Percentiles rank a stretch among this genome's conserved stretches.
These are phyloP conservation scores for Vollenhovia emeryi DNA, from an alignment of 1,140 invertebrate species.

Conservation along the genomic window DNA sequence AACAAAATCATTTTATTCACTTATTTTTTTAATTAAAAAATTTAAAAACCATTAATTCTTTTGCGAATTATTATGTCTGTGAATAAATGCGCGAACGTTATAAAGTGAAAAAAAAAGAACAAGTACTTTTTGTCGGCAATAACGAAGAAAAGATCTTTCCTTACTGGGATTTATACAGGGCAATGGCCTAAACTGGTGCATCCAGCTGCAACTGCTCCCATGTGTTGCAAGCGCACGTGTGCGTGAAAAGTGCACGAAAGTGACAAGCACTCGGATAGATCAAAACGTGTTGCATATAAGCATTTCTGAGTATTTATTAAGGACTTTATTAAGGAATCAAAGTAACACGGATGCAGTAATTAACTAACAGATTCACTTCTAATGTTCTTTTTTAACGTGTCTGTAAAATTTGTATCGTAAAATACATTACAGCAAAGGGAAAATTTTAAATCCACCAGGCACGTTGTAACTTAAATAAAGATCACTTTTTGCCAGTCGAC, in stretches of 20 bases:
- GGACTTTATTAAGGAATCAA: neutral
- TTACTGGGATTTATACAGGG: slow-evolving; percentile 69
- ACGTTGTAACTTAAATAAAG: too few species aligned
- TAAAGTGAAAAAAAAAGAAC: slow-evolving; percentile 27
- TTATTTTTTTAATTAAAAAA: neutral
- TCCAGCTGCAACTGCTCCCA: slow-evolving; percentile 58
- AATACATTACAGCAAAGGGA: too few species aligned
- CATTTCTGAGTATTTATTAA: neutral
- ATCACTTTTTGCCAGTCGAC: too few species aligned
- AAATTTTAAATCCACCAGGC: too few species aligned
- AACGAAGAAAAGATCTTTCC: slow-evolving; percentile 28
- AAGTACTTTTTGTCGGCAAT: neutral
- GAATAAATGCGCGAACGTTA: neutral
- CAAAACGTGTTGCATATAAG: neutral
- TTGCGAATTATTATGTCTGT: neutral
- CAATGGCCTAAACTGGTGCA: slow-evolving; percentile 71
- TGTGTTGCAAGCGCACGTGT: slow-evolving; percentile 35
- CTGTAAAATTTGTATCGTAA: neutral
- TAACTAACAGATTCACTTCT: neutral
- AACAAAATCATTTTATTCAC: neutral
- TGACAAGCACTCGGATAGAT: neutral
- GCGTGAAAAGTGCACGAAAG: slow-evolving; percentile 8
- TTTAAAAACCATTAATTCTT: neutral
- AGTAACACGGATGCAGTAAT: neutral
- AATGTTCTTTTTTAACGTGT: neutral